These are phyloP conservation scores for Callosobruchus maculatus DNA, from an alignment of 2,888 invertebrate species.

Conservation along the genomic window DNA sequence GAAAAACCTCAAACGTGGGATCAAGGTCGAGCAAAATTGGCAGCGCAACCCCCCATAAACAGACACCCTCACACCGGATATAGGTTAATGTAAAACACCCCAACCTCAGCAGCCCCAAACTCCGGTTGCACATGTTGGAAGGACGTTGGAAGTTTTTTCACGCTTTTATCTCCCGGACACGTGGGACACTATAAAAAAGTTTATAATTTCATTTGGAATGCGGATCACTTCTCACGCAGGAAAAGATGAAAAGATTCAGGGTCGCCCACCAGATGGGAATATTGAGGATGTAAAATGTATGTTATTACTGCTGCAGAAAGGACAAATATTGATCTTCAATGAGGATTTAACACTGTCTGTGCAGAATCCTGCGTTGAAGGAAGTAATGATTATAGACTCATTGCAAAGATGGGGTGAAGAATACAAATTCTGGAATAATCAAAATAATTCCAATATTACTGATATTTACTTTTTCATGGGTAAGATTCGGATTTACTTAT, in stretches of 20 bases:
- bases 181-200: not conserved
- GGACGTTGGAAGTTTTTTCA: not conserved
- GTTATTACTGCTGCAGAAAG: not conserved
- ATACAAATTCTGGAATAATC: not conserved
- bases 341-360: not conserved
- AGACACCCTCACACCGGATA: not conserved
- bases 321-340: not conserved
- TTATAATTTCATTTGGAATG: not conserved
- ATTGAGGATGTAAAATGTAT: too few relatives aligned
- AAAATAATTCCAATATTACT: not conserved
- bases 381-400: not conserved
- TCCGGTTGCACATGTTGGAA: not conserved
- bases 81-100: not conserved
- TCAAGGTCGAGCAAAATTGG: not conserved
- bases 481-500: too few relatives aligned
- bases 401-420: not conserved
- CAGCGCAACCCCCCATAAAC: not conserved
- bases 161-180: not conserved
- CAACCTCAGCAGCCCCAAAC: not conserved
- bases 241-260: too few relatives aligned
- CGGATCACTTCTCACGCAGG: too few relatives aligned
- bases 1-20: not conserved
- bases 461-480: too few relatives aligned
- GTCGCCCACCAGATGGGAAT: too few relatives aligned
- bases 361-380: not conserved